Base-by-base conservation (phyloP, 1,140 invertebrate genomes). In the Chironomus striatipennis region DNA sequence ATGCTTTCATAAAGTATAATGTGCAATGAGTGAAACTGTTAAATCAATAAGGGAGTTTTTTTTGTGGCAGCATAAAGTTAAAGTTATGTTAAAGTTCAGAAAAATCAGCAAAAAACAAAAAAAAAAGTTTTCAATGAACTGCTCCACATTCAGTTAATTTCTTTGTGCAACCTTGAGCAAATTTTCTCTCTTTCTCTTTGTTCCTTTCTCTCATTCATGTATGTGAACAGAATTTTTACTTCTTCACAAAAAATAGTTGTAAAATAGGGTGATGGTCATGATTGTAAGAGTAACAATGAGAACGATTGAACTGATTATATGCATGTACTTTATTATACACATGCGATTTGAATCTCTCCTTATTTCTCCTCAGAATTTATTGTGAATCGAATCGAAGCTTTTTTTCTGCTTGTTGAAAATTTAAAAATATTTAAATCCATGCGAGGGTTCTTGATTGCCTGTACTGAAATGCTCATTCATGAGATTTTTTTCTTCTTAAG, bases 1-100 rank as follows among this genome's bases (percentile, higher is more conserved):
- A 57, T 57, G 47, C 47, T 57, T 57, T 57, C 47, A n/a, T 47
- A 47, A 47, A 47, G 15, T 47, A 47, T 47, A 57, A 57, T 57
- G 47, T 57, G 47, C 47, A 57, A 57, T 57, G n/a, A n/a, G 47
- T n/a, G 47, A 15, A 57, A 57, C 47, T 57, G 15, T 57, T 57
- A 57, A 57, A 57, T 57, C 47, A 57, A 57, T 57, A 57, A 57
- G 47, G 47, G 12, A n/a, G n/a, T n/a, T n/a, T n/a, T n/a, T n/a
- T n/a, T n/a, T 47, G 43, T 47, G 43, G 8, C 1, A 10, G 8
- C 43, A 57, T 0, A n/a, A n/a, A n/a, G n/a, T n/a, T 12, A 57
- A 57, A 57, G 9, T 57, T 47, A 10, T 47, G 43, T 57, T 57
- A 57, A 57, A 57, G 4, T 57, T 57, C 12, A 57, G 5, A n/a